Conservation (phyloP, 1,140 invertebrate species). For the Lineus longissimus region DNA sequence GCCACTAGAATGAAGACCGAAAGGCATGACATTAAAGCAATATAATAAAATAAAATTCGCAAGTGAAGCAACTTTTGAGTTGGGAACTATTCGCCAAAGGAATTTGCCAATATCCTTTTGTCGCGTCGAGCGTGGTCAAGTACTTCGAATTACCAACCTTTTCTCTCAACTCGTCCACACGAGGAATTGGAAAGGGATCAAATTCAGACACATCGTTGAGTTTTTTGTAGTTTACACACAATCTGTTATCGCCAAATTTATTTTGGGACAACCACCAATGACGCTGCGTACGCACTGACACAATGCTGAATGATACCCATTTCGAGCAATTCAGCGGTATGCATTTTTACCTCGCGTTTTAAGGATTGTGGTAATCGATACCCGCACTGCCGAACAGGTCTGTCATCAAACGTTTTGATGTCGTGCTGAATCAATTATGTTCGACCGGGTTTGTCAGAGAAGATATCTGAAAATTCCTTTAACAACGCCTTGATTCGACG, state of each 20-base stretch:
- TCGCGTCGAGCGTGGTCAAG: slow-evolving; percentile 19
- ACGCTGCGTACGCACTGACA: slow-evolving; percentile 55
- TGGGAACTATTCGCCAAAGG: slow-evolving; percentile 16
- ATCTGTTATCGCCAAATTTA: slow-evolving; percentile 50
- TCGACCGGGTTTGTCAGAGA: slow-evolving; percentile 16
- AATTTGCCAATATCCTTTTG: slow-evolving; percentile 21
- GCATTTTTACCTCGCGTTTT: slow-evolving; percentile 38
- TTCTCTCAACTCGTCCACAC: too few species aligned
- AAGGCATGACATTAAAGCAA: slow-evolving; percentile 20
- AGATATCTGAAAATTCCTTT: too few species aligned
- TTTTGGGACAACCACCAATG: slow-evolving; percentile 56
- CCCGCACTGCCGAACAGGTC: slow-evolving; percentile 20
- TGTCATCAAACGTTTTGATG: slow-evolving; percentile 2
- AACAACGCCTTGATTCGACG: too few species aligned
- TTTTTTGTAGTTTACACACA: slow-evolving; percentile 56
- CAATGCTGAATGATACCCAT: slow-evolving; percentile 44
- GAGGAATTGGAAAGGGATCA: not conserved
- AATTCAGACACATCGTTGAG: slow-evolving; percentile 23
- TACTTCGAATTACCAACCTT: too few species aligned
- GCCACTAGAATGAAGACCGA: slow-evolving; percentile 19
- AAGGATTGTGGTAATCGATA: slow-evolving; percentile 47
- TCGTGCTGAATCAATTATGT: slow-evolving; percentile 11
- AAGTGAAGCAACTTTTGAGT: slow-evolving; percentile 18
- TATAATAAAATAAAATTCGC: slow-evolving; percentile 6
- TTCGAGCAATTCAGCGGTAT: slow-evolving; percentile 42